phyloP scores from a whole-genome alignment of 2,113 vertebrate species.

The Collichthys lucidus region DNA sequence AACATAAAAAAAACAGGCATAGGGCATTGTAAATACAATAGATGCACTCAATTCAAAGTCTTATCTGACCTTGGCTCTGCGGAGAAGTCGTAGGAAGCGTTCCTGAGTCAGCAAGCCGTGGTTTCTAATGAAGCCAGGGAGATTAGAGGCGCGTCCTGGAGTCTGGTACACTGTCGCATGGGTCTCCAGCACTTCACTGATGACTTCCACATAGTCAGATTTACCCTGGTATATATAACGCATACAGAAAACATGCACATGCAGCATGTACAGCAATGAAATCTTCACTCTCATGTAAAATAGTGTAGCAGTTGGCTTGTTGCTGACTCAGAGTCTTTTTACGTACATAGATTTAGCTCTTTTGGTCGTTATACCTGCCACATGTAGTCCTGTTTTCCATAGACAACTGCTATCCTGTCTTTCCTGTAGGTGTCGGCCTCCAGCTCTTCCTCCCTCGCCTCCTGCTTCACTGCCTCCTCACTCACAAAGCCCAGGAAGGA shows the following conservation, averaged over 20 bases:
- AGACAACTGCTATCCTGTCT: slow-evolving; percentile 77
- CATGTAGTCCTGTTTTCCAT: slow-evolving; percentile 85
- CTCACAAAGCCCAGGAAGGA: slow-evolving; percentile 83
- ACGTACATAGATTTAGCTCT: background rate
- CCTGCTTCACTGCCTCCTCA: slow-evolving; percentile 57
- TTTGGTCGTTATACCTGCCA: slow-evolving; percentile 75
- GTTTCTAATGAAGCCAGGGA: slow-evolving; percentile 78
- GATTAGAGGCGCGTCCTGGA: slow-evolving; percentile 47
- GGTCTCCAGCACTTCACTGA: slow-evolving; percentile 75
- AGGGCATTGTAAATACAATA: background rate
- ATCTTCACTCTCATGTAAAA: background rate
- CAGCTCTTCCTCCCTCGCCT: slow-evolving; percentile 38
- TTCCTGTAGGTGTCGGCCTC: slow-evolving; percentile 53
- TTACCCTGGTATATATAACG: slow-evolving; percentile 69
- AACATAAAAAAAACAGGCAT: background rate
- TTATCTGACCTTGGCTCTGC: slow-evolving; percentile 76
- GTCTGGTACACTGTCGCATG: slow-evolving; percentile 80
- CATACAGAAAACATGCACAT: background rate
- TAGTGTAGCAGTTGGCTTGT: background rate
- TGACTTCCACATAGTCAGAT: slow-evolving; percentile 72
- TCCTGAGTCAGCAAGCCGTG: slow-evolving; percentile 81
- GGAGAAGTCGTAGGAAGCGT: slow-evolving; percentile 74
- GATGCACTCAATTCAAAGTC: background rate
- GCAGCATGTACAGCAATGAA: background rate
- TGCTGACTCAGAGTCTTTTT: too few relatives aligned